Conservation (phyloP, 2,888 invertebrate species). For the Meta bourneti region DNA sequence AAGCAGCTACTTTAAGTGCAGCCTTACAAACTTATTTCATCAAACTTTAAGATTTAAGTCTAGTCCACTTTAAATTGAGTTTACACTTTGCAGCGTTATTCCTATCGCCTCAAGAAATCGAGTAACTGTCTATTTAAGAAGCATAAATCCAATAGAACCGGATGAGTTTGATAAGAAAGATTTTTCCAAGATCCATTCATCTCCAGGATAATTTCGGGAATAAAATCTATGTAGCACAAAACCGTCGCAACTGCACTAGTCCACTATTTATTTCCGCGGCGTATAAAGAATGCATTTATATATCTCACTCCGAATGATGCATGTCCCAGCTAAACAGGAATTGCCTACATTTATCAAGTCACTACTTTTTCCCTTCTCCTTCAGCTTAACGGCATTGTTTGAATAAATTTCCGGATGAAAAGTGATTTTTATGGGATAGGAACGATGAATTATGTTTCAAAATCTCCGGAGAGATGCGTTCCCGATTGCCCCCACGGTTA, state of each 20-base stretch:
- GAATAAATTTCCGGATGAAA: slow-evolving; percentile 67
- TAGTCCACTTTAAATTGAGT: too few species aligned
- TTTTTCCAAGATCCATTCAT: slow-evolving; percentile 21
- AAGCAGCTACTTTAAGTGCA: too few species aligned
- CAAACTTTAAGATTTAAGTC: too few species aligned
- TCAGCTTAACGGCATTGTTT: slow-evolving; percentile 55
- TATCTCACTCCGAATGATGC: slow-evolving; percentile 49
- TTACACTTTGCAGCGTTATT: too few species aligned
- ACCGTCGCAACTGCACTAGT: background rate
- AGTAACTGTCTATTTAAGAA: too few species aligned
- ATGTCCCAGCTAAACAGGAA: slow-evolving; percentile 58
- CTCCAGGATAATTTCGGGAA: slow-evolving; percentile 30
- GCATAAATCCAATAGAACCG: too few species aligned
- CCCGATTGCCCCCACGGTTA: slow-evolving; percentile 7
- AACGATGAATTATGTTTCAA: slow-evolving; percentile 43
- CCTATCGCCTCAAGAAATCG: too few species aligned
- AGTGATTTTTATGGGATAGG: slow-evolving; percentile 48
- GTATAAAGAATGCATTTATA: slow-evolving; percentile 55
- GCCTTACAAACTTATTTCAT: too few species aligned
- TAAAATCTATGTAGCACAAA: slow-evolving; percentile 13
- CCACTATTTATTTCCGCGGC: slow-evolving; percentile 38
- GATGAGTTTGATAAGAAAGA: background rate
- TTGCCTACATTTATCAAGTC: slow-evolving; percentile 56
- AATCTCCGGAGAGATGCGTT: slow-evolving; percentile 2
- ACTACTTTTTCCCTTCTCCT: slow-evolving; percentile 23